Conservation (phyloP, 2,797 vertebrate species). For the Hirundo rustica region DNA sequence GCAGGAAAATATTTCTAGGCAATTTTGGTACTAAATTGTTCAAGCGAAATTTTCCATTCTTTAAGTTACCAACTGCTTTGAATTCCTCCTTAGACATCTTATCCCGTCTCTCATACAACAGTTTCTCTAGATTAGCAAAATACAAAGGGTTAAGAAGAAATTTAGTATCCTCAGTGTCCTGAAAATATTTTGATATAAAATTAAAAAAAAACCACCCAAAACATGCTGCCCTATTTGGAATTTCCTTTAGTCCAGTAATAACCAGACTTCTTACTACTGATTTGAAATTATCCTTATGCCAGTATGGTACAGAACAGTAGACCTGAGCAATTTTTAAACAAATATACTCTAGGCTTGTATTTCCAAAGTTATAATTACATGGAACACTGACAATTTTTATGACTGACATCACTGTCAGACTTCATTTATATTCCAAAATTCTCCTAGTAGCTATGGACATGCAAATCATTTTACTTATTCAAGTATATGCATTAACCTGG, state of each 20-base stretch:
- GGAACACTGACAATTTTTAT: neutral
- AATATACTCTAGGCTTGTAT: neutral
- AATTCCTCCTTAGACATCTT: neutral
- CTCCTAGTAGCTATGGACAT: neutral
- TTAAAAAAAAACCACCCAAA: rapidly evolving
- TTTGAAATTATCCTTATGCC: neutral
- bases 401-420: neutral
- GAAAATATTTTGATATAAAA: neutral
- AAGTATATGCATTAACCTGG: neutral
- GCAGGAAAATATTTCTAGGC: neutral
- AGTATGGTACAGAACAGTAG: neutral
- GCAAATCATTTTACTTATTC: neutral
- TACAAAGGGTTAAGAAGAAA: neutral
- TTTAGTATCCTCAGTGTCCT: neutral
- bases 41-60: neutral
- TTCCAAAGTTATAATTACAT: neutral
- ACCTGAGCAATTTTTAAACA: neutral
- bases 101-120: neutral
- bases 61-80: neutral
- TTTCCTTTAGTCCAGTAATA: neutral
- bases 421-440: neutral
- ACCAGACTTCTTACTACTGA: neutral
- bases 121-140: neutral
- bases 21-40: neutral
- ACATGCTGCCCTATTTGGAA: neutral